Base-by-base conservation (phyloP, 2,888 invertebrate genomes). In the Bugula neritina region DNA sequence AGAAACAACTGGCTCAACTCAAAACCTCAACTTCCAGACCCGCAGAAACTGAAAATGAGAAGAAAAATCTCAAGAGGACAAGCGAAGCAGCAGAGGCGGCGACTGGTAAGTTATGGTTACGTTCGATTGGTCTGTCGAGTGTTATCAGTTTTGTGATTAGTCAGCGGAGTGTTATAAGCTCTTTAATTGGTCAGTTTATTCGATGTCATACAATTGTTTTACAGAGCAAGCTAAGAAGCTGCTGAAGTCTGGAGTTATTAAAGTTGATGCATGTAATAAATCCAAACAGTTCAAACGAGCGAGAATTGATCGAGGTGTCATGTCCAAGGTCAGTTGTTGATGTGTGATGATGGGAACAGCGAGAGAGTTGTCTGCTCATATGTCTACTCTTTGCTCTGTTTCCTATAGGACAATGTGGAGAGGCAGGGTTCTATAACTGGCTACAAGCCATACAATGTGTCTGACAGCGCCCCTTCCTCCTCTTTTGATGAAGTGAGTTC, bases 141-240 rank as follows among this genome's bases (percentile, higher is more conserved):
- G n/a, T n/a, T n/a, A n/a, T n/a, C n/a, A n/a, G n/a, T n/a, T n/a
- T n/a, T n/a, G n/a, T n/a, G n/a, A n/a, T n/a, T n/a, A n/a, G n/a
- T n/a, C n/a, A n/a, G n/a, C n/a, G n/a, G n/a, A n/a, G n/a, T n/a
- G n/a, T n/a, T n/a, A n/a, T n/a, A n/a, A n/a, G n/a, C n/a, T n/a
- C n/a, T n/a, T n/a, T n/a, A n/a, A n/a, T n/a, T n/a, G n/a, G n/a
- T n/a, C n/a, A n/a, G n/a, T n/a, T n/a, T n/a, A n/a, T n/a, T n/a
- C n/a, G n/a, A n/a, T n/a, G n/a, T n/a, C n/a, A n/a, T n/a, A n/a
- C n/a, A n/a, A n/a, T 57, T 10, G 27, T 63, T 27, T 34, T 31
- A n/a, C n/a, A 63, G 70, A 70, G 31, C 70, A 70, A 31, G 70
- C 70, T 10, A 70, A 70, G 70, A 70, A 70, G 52, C 52, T 70